Evolutionary conservation across 2,888 invertebrate genomes (phyloP), one percentile per base, ranked within the genome.

Genomic region (Microctonus aethiopoides): DNA sequence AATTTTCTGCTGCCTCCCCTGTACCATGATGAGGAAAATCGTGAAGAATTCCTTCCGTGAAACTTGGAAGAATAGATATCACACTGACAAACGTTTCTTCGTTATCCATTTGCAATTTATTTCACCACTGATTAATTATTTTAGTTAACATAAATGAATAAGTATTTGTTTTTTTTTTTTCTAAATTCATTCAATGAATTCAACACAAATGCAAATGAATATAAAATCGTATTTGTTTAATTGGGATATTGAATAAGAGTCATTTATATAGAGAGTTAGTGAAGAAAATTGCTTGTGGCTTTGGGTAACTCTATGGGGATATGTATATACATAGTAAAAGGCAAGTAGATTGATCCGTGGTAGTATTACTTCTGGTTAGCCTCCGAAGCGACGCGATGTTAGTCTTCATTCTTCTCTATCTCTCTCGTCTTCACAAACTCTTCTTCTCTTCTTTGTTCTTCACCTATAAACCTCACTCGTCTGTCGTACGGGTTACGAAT

Each of bases 301-400:
- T 78, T 76, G 80, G 79, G 80, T 81, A 80, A n/a, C n/a, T n/a
- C n/a, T n/a, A n/a, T n/a, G n/a, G n/a, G n/a, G n/a, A n/a, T n/a
- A n/a, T n/a, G n/a, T n/a, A n/a, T n/a, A 69, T 76, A 34, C 70
- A 61, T 61, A 67, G 76, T 75, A 74, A 61, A n/a, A n/a, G 77
- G n/a, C 39, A 39, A 39, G 78, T 76, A 82, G 85, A 86, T 86
- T 85, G 86, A 86, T 85, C 83, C 81, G 79, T 79, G 79, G 80
- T 79, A 79, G 81, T 84, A 86, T 86, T 86, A 85, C 83, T 86
- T 82, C 83, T 84, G 85, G 84, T 86, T 86, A 86, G 84, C 84
- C 84, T 82, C 83, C 76, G 16, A 77, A 82, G 81, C 80, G 84
- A 82, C 81, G 81, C 80, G 68, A 70, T 84, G 83, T 85, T 86